Conservation (phyloP, 2,113 vertebrate species). For the Vulpes lagopus region DNA sequence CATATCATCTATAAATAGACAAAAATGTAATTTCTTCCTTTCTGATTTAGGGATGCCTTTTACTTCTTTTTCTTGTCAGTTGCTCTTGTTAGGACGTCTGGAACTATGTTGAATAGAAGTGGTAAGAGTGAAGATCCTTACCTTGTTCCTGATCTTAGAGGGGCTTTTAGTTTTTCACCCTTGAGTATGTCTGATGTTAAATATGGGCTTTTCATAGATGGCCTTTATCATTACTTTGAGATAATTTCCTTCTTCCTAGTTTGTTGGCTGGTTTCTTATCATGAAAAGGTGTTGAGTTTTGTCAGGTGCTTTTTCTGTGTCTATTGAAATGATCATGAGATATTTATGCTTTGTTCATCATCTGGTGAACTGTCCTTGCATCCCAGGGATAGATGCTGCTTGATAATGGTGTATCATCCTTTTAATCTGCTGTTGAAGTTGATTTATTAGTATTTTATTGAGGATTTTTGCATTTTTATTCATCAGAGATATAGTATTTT, state of each 20-base stretch:
- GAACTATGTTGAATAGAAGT: neutral
- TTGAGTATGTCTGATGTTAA: neutral
- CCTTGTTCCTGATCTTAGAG: neutral
- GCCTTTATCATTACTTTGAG: neutral
- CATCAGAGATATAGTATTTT: neutral
- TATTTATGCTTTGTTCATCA: neutral
- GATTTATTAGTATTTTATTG: neutral
- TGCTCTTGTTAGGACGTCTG: neutral
- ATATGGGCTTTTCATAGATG: neutral
- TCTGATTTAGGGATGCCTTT: neutral
- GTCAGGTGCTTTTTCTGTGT: neutral
- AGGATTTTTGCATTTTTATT: neutral
- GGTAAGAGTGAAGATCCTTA: neutral
- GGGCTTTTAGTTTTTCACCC: neutral
- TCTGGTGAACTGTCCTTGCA: neutral
- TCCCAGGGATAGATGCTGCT: neutral
- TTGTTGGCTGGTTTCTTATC: neutral
- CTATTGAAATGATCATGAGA: neutral
- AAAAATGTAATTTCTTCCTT: neutral
- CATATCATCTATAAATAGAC: neutral
- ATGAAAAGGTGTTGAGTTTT: neutral
- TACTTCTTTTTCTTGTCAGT: neutral
- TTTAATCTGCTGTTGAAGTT: neutral
- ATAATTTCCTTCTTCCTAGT: neutral
- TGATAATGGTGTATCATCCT: neutral